phyloP scores from a whole-genome alignment of 2,113 vertebrate species.

The Atlantisia rogersi region DNA sequence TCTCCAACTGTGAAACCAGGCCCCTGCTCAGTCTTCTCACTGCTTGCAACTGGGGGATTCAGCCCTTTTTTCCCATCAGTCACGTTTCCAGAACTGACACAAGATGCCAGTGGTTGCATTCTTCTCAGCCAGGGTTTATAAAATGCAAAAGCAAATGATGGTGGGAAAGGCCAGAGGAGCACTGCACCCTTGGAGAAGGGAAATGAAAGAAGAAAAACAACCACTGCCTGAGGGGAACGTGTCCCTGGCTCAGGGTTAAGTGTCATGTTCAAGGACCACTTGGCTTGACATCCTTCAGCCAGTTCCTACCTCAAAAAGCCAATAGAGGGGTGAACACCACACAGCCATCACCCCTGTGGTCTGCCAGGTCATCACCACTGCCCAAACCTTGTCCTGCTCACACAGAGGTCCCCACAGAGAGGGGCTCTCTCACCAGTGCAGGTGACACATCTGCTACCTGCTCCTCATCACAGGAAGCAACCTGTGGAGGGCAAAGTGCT shows the following conservation, averaged over 20 bases:
- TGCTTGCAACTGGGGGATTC: neutral
- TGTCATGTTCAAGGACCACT: neutral
- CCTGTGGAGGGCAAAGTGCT: neutral
- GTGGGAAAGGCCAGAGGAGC: neutral
- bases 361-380: neutral
- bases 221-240: neutral
- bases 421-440: neutral
- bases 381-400: neutral
- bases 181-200: neutral
- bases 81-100: neutral
- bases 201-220: neutral
- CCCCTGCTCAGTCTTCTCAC: neutral
- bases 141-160: neutral
- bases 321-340: accelerated
- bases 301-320: neutral
- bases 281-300: neutral
- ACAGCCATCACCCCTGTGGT: neutral
- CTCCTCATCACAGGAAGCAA: neutral
- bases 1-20: neutral
- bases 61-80: neutral
- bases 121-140: neutral
- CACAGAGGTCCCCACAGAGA: neutral
- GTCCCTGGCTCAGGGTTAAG: neutral
- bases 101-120: neutral
- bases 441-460: neutral